phyloP scores from a whole-genome alignment of 2,888 invertebrate species.

The Nephrotoma flavescens region DNA sequence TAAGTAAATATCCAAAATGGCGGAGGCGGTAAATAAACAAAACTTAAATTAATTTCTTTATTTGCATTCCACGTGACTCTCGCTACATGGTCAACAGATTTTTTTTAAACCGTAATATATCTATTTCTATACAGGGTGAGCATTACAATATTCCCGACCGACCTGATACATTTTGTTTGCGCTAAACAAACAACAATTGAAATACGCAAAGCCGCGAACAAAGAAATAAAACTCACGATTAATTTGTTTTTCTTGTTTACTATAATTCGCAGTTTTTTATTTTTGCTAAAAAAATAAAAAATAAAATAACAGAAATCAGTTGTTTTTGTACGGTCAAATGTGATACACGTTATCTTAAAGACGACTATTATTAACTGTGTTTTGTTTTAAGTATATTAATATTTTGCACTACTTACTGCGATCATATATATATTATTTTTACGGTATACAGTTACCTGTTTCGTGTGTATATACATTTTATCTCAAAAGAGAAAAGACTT shows the following conservation, averaged over 20 bases:
- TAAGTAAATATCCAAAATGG: neutral
- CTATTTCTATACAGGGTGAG: neutral
- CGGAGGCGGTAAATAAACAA: neutral
- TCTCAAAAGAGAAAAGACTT: neutral
- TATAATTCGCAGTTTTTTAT: neutral
- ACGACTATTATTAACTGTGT: neutral
- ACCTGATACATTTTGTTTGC: neutral
- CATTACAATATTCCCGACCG: neutral
- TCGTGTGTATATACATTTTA: neutral
- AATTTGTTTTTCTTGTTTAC: neutral
- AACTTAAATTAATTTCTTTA: neutral
- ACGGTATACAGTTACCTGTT: neutral
- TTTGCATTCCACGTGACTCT: neutral
- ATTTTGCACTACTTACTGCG: neutral
- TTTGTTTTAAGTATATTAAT: neutral
- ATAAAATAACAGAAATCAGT: neutral
- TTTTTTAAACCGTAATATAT: neutral
- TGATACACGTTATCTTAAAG: neutral
- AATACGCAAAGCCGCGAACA: neutral
- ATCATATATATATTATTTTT: neutral
- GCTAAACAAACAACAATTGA: neutral
- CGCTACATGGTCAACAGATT: neutral
- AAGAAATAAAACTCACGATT: neutral
- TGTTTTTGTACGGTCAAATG: neutral
- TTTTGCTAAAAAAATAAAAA: neutral